These are phyloP conservation scores for Holothuria leucospilota DNA, from an alignment of 53 echinoderm and acorn worm genomes.

Conservation along the genomic window DNA sequence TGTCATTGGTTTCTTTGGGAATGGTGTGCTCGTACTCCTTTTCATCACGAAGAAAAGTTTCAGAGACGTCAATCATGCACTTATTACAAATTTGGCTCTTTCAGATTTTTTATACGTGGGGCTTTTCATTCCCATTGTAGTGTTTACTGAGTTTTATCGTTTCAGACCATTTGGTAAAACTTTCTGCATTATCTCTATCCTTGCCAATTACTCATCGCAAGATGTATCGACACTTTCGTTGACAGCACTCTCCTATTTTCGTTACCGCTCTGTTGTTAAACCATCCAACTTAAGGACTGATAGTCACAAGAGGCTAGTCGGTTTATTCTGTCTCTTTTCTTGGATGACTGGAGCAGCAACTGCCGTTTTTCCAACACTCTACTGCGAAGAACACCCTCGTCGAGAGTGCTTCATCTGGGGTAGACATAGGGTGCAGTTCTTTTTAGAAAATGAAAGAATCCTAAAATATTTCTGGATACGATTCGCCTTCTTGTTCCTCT, in stretches of 20 bases:
- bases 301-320: too few relatives aligned
- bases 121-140: background rate
- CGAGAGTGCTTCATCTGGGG: too few relatives aligned
- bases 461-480: background rate
- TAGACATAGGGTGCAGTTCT: too few relatives aligned
- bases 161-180: background rate
- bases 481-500: background rate
- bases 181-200: background rate
- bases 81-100: background rate
- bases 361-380: too few relatives aligned
- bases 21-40: background rate
- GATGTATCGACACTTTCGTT: conserved; percentile 11
- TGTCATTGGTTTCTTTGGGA: background rate
- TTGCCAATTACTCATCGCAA: conserved; percentile 6
- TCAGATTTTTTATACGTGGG: background rate
- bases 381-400: too few relatives aligned
- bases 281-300: background rate
- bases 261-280: conserved; percentile 2
- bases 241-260: background rate
- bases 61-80: background rate
- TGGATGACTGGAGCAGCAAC: too few relatives aligned
- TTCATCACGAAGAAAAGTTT: background rate
- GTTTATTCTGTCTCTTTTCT: too few relatives aligned
- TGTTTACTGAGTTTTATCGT: background rate
- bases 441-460: too few relatives aligned